A percentile compares a stretch with the other conserved stretches of the same genome.
These are phyloP conservation scores for Drosophila bunnanda DNA, from an alignment of 2,888 invertebrate genomes.

Conservation along the genomic window DNA sequence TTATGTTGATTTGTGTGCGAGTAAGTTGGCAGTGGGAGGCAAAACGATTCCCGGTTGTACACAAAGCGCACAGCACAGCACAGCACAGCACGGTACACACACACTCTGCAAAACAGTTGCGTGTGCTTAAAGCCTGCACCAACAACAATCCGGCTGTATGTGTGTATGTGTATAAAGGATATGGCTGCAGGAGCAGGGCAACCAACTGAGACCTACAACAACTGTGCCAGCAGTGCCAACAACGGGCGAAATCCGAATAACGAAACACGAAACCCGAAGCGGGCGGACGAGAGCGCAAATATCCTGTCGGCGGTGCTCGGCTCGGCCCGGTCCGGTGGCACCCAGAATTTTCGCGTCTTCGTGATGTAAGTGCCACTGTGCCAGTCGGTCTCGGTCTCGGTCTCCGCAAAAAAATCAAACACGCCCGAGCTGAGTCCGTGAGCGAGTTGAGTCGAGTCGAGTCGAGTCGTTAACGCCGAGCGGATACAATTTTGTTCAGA, in stretches of 20 bases:
- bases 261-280: slow-evolving; percentile 19
- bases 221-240: slow-evolving; percentile 53
- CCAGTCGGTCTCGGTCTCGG: slow-evolving; percentile 81
- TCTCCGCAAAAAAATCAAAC: slow-evolving; percentile 74
- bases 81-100: slow-evolving; percentile 9
- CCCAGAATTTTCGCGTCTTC: slow-evolving; percentile 82
- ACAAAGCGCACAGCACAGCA: slow-evolving; percentile 44
- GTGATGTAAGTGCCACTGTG: slow-evolving; percentile 82
- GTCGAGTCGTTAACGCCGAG: slow-evolving; percentile 74
- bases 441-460: slow-evolving; percentile 77
- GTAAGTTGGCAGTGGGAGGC: slow-evolving; percentile 54
- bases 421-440: slow-evolving; percentile 66
- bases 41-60: slow-evolving; percentile 65
- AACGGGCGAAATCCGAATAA: slow-evolving; percentile 39
- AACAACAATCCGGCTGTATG: slow-evolving; percentile 60
- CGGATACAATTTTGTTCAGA: slow-evolving; percentile 65
- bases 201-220: slow-evolving; percentile 53
- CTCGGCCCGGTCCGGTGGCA: slow-evolving; percentile 52
- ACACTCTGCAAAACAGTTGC: slow-evolving; percentile 47
- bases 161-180: slow-evolving; percentile 28
- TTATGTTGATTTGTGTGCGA: slow-evolving; percentile 77
- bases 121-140: slow-evolving; percentile 66
- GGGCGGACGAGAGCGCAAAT: slow-evolving; percentile 12
- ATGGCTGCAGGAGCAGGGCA: slow-evolving; percentile 41
- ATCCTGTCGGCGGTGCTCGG: slow-evolving; percentile 32